Conservation (phyloP, 2,113 vertebrate genomes). For the Balaeniceps rex region DNA sequence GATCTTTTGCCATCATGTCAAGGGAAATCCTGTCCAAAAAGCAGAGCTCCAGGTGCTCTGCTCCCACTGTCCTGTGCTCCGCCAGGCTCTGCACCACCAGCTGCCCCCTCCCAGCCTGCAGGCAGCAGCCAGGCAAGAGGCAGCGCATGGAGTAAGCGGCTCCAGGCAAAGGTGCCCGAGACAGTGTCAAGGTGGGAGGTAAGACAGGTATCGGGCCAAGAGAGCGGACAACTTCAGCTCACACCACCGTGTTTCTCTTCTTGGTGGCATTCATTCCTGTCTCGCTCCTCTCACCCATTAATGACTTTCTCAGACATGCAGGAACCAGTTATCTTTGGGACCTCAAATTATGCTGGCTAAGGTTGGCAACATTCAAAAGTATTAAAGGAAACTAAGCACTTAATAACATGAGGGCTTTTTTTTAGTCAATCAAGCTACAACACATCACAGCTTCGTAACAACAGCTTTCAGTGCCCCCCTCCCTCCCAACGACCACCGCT, state of each 20-base stretch:
- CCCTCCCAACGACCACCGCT: background rate
- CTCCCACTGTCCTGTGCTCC: background rate
- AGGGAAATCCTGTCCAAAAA: background rate
- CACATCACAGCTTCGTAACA: background rate
- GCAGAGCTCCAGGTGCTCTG: background rate
- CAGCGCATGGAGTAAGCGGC: fast-evolving
- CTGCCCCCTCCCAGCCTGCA: background rate
- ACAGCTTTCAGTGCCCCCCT: background rate
- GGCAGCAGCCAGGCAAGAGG: background rate
- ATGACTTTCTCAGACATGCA: background rate
- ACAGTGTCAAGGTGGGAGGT: background rate
- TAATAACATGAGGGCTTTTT: background rate
- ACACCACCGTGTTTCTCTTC: background rate
- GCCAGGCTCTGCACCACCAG: background rate
- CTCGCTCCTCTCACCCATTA: background rate
- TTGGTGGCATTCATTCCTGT: background rate
- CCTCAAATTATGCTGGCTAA: background rate
- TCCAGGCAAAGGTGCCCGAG: background rate
- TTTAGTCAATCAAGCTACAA: background rate
- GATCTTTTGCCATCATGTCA: background rate
- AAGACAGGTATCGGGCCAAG: background rate
- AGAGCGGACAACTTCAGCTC: background rate
- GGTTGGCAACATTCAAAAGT: background rate
- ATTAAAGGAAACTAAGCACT: background rate
- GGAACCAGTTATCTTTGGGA: background rate